These are phyloP conservation scores for Epicauta chinensis DNA, from an alignment of 1,140 invertebrate species.

Conservation along the genomic window DNA sequence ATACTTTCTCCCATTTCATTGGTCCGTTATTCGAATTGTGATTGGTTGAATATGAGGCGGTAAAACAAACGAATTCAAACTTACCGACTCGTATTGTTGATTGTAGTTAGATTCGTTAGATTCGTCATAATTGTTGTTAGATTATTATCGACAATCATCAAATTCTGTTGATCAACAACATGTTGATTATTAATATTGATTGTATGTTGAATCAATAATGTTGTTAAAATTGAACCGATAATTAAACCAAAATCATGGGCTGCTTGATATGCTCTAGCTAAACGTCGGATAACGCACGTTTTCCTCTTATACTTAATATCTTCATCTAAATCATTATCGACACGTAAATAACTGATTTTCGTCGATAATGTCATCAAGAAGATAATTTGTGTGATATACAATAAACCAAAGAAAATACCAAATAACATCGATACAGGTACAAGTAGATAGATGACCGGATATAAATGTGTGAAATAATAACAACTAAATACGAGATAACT, in stretches of 20 bases:
- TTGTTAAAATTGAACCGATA: constrained; percentile 46
- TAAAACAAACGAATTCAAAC: too few species aligned
- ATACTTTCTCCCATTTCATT: too few species aligned
- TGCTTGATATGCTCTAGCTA: constrained; percentile 44
- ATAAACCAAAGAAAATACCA: constrained; percentile 50
- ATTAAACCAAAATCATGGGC: constrained; percentile 56
- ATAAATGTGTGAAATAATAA: constrained; percentile 54
- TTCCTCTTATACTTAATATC: constrained; percentile 44
- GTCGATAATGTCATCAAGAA: constrained; percentile 54
- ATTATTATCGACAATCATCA: too few species aligned
- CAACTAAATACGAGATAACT: constrained; percentile 46
- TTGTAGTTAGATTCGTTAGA: too few species aligned
- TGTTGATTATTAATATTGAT: constrained; percentile 11
- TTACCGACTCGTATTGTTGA: too few species aligned
- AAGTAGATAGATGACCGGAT: constrained; percentile 54
- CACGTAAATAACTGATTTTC: constrained; percentile 51
- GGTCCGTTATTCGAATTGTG: too few species aligned
- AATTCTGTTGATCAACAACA: not conserved
- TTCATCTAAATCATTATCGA: constrained; percentile 44
- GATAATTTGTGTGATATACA: constrained; percentile 50
- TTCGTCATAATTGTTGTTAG: too few species aligned
- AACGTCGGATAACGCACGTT: constrained; percentile 42
- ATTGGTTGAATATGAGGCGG: too few species aligned
- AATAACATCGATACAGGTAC: constrained; percentile 54
- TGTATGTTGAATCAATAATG: constrained; percentile 45